phyloP scores from a whole-genome alignment of 2,797 vertebrate genomes.

The Sylvia borin region DNA sequence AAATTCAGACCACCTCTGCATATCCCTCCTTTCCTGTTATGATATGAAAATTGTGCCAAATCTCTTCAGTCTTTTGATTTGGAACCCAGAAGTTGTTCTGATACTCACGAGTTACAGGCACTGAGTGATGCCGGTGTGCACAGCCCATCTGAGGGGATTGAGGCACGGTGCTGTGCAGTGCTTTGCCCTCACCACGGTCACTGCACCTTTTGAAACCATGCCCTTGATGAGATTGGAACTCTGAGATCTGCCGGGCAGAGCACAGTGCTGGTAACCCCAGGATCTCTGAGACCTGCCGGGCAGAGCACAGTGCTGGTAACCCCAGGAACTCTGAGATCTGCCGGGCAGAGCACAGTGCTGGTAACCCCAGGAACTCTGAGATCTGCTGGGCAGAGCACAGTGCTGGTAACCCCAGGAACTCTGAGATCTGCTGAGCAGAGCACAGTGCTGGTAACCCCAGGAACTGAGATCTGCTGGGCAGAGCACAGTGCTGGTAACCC shows the following conservation, averaged over 20 bases:
- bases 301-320: background rate
- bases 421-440: no score
- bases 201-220: background rate
- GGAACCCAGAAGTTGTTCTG: background rate
- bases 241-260: background rate
- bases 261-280: background rate
- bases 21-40: background rate
- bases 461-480: no score
- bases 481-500: background rate
- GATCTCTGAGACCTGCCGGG: no score
- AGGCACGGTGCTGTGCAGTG: background rate
- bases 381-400: no score
- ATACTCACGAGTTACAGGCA: accelerated
- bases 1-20: background rate
- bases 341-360: background rate
- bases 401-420: background rate
- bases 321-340: background rate
- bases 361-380: background rate
- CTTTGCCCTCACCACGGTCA: background rate
- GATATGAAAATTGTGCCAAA: background rate
- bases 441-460: background rate
- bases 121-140: no score
- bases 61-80: background rate
- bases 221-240: background rate
- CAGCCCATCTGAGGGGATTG: background rate